Evolutionary conservation across 2,797 vertebrate genomes (phyloP).

Genomic region (Adrianichthys oophorus): DNA sequence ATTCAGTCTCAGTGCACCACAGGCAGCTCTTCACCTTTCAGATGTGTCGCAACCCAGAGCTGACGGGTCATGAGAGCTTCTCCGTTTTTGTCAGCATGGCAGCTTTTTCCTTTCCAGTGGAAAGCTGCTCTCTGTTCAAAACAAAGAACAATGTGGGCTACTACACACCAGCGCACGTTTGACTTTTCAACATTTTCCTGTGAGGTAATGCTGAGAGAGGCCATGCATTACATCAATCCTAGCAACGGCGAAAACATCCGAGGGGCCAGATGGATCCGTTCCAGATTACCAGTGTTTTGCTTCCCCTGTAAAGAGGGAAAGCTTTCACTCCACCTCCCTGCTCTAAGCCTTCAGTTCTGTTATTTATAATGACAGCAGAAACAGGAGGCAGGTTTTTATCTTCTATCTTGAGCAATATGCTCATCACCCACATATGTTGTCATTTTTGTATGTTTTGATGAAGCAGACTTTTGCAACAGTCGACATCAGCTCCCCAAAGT

Average conservation of each 20-base stretch:
- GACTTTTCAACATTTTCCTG: constrained; percentile 39
- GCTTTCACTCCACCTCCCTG: constrained; percentile 36
- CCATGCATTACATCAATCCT: constrained; percentile 80
- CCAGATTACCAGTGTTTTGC: constrained; percentile 55
- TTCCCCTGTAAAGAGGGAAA: constrained; percentile 43
- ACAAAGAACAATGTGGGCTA: constrained; percentile 48
- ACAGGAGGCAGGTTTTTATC: constrained; percentile 21
- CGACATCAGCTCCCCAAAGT: not conserved
- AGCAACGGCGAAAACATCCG: constrained; percentile 73
- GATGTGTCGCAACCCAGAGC: constrained; percentile 48
- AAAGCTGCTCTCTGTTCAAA: constrained; percentile 25
- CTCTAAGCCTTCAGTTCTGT: constrained; percentile 33
- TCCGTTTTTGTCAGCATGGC: constrained; percentile 38
- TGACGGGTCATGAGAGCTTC: constrained; percentile 30
- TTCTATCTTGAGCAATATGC: constrained; percentile 13
- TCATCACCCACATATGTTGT: constrained; percentile 10
- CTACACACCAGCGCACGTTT: constrained; percentile 34
- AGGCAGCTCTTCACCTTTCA: constrained; percentile 62
- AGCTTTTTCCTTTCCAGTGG: constrained; percentile 43
- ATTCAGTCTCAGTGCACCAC: constrained; percentile 44
- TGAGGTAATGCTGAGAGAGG: constrained; percentile 47
- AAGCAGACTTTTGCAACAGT: not conserved
- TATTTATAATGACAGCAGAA: constrained; percentile 31
- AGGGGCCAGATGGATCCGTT: constrained; percentile 56
- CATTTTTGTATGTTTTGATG: constrained; percentile 14